Evolutionary conservation across 2,797 vertebrate genomes (phyloP), one percentile per base, ranked within the genome.

Genomic region (Urophycis tenuis): DNA sequence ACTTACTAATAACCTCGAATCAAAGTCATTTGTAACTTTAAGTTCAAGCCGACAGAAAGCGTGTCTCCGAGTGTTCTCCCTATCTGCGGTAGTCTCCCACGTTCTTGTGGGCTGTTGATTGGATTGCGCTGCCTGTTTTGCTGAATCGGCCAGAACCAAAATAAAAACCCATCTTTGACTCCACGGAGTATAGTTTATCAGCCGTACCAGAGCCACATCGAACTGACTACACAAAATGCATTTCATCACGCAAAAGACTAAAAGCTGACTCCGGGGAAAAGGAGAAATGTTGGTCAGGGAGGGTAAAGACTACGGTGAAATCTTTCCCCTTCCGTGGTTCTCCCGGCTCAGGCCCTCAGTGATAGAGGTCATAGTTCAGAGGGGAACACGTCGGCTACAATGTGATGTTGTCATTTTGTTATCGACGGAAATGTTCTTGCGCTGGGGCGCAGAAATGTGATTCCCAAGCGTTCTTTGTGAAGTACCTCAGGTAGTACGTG

Each of bases 131-230:
- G 36, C 34, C 49, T 4, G 34, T 64, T 79, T 36, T 49, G 41
- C 71, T 6, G 76, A 34, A 71, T 14, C 73, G 35, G 74, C 60
- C 53, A 1, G 64, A 31, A n/a, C 14, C 45, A 22, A 10, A 5
- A 64, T 69, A 77, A 74, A n/a, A 31, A 17, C 35, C 19, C 30
- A 53, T 45, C 69, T 72, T 19, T 71, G 69, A 75, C 35, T 70
- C 11, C 15, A 64, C 74, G 30, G 15, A 45, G 75, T 39, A 45
- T 49, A n/a, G 35, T 76, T 33, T 45, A 32, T 76, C 36, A 76
- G 74, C 60, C 49, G 5, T 67, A 15, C 14, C 33, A 36, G 36
- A 32, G 74, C 17, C 74, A 75, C n/a, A 5, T 19, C 64, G 34
- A 60, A 36, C 53, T 10, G 75, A 64, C 29, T 34, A 53, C 79